A percentile compares a stretch with the other conserved stretches of the same genome.
Evolutionary conservation across 1,140 invertebrate species (phyloP).

Genomic region (Diachasma alloeum): DNA sequence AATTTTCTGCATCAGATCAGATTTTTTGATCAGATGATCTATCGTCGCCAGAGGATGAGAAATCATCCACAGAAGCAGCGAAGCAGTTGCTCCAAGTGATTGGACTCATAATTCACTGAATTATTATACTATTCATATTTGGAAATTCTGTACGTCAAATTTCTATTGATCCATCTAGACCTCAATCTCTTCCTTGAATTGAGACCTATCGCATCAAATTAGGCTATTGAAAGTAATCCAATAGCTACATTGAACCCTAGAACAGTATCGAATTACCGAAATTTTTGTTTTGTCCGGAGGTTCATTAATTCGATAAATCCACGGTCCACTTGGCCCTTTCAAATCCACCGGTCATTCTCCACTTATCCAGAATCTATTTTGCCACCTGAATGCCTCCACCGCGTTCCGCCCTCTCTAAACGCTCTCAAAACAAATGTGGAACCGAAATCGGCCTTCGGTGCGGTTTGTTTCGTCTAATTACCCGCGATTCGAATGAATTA

Average conservation of each 20-base stretch:
- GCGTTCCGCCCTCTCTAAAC: neutral
- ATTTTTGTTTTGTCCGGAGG: neutral
- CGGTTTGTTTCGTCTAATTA: neutral
- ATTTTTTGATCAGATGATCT: no score
- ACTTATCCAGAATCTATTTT: conserved; percentile 11
- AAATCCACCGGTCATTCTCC: neutral
- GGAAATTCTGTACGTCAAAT: no score
- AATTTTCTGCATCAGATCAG: no score
- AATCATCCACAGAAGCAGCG: no score
- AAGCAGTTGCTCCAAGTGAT: no score
- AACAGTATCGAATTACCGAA: conserved; percentile 5
- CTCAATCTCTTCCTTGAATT: neutral
- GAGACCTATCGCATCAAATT: conserved; percentile 11
- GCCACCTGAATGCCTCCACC: conserved; percentile 5
- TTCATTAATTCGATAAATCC: conserved; percentile 1
- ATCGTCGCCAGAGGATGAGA: no score
- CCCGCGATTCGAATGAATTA: neutral
- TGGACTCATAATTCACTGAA: no score
- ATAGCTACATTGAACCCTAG: conserved; percentile 12
- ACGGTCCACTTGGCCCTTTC: conserved; percentile 17
- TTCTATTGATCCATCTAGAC: no score
- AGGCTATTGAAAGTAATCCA: neutral
- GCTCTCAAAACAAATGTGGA: neutral
- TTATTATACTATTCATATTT: no score
- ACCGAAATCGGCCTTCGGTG: neutral